Base-by-base conservation (phyloP, 2,113 vertebrate species). In the Ceuthmochares aereus region DNA sequence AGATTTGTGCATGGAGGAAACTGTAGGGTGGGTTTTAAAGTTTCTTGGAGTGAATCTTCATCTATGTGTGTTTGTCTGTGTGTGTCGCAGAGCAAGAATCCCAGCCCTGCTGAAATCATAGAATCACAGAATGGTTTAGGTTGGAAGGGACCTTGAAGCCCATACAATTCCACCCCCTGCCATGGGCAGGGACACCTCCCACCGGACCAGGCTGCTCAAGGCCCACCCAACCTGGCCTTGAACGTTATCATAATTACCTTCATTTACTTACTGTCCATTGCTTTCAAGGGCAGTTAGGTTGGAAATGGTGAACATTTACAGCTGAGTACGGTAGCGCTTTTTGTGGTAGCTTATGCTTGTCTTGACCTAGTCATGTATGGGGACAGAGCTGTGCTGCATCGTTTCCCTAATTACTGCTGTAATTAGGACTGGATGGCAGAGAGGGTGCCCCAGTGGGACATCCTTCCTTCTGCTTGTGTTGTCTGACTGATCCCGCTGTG, bases 351-450 rank as follows among this genome's bases (percentile, higher is more conserved):
- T 84, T 62, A 0, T 34, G 8, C 37, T 84, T 75, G 10, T 13
- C 47, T 47, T 68, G 49, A 21, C 52, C 45, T 56, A 2, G 19
- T 34, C 36, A 10, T 10, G 15, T 40, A 1, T n/a, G 47, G 34
- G 51, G 32, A 25, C 34, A 74, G 72, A 84, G 84, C 51, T 66
- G 2, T 0, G 1, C 42, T 29, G 42, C n/a, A 14, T 0, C 1
- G 7, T 43, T 84, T 75, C 56, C 34, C 40, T 64, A 26, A 36
- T 59, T 42, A 7, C 29, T 42, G 32, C 55, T 87, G 34, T 51
- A 66, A 37, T 67, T 55, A 47, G 42, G 29, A 26, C 43, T 59
- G 4, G 4, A 25, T 37, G 36, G n/a, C 87, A 70, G 77, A 87
- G 37, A 27, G 36, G 7, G 30, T 75, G 37, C 42, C 37, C 22